A percentile compares a stretch with the other conserved stretches of the same genome.
phyloP scores from a whole-genome alignment of 2,888 invertebrate genomes.

The Dicyrtomina minuta region DNA sequence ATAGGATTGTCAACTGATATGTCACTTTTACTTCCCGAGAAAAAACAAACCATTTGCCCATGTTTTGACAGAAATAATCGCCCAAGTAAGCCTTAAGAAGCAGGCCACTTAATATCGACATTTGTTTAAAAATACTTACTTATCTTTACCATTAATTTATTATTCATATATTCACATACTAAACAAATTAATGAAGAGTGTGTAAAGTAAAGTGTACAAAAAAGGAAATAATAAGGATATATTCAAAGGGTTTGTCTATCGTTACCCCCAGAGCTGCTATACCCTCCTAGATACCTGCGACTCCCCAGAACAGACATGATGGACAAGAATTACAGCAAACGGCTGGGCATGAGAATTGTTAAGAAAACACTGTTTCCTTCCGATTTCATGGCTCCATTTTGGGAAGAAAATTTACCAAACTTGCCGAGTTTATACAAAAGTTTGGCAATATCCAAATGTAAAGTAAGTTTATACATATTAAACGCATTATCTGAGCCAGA shows the following conservation, averaged over 20 bases:
- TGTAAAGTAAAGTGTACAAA: too few species aligned
- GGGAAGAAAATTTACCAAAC: conserved; percentile 39
- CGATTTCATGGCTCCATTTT: conserved; percentile 47
- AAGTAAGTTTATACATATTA: conserved; percentile 30
- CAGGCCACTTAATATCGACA: neutral
- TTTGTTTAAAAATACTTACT: conserved; percentile 1
- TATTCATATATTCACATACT: too few species aligned
- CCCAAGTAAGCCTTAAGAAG: conserved; percentile 31
- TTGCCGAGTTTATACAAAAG: conserved; percentile 10
- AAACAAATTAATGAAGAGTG: too few species aligned
- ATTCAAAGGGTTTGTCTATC: neutral
- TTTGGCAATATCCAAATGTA: conserved; percentile 34
- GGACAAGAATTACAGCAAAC: conserved; percentile 37
- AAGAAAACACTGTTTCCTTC: conserved; percentile 47
- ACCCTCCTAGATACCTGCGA: conserved; percentile 45
- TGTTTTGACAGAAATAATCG: conserved; percentile 37
- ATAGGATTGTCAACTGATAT: conserved; percentile 41
- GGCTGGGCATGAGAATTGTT: conserved; percentile 44
- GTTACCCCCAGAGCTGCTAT: conserved; percentile 38
- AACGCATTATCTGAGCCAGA: too few species aligned
- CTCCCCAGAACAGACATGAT: conserved; percentile 20
- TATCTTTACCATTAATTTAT: too few species aligned
- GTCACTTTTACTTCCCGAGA: conserved; percentile 34
- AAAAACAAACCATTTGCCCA: conserved; percentile 38
- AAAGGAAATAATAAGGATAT: neutral